These are phyloP conservation scores for Hemaris fuciformis DNA, from an alignment of 2,888 invertebrate genomes.

Conservation along the genomic window DNA sequence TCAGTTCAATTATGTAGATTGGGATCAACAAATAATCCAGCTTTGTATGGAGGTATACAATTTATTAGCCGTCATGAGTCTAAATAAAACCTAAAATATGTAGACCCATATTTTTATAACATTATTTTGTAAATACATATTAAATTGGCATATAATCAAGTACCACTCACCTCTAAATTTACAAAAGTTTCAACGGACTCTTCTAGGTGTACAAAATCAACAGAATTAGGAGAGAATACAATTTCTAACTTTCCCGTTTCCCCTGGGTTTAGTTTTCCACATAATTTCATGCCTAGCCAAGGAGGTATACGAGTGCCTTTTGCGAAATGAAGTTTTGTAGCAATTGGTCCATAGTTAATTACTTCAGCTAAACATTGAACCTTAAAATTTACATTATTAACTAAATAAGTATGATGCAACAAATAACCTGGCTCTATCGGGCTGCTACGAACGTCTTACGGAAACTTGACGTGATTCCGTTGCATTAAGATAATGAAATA, in stretches of 20 bases:
- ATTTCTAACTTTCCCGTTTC: constrained; percentile 75
- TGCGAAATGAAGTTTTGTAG: constrained; percentile 65
- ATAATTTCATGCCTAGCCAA: constrained; percentile 62
- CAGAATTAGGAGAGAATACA: constrained; percentile 73
- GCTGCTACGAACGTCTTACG: too few relatives aligned
- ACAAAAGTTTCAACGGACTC: constrained; percentile 64
- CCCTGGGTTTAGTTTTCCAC: constrained; percentile 69
- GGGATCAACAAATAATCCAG: too few relatives aligned
- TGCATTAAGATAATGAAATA: too few relatives aligned
- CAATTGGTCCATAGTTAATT: constrained; percentile 80
- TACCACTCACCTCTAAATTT: constrained; percentile 73
- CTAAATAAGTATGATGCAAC: too few relatives aligned
- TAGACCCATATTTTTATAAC: too few relatives aligned
- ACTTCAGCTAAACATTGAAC: constrained; percentile 70
- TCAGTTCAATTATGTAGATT: too few relatives aligned
- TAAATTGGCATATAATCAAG: not conserved
- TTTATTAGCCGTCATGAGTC: too few relatives aligned
- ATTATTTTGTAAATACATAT: not conserved
- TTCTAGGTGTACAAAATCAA: constrained; percentile 65
- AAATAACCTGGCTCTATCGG: too few relatives aligned
- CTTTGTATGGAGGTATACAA: too few relatives aligned
- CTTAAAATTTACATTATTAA: constrained; percentile 27
- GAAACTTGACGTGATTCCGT: too few relatives aligned
- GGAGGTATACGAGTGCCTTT: constrained; percentile 53
- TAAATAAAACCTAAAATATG: too few relatives aligned